Base-by-base conservation (phyloP, 2,888 invertebrate species). In the Autographa pulchrina region DNA sequence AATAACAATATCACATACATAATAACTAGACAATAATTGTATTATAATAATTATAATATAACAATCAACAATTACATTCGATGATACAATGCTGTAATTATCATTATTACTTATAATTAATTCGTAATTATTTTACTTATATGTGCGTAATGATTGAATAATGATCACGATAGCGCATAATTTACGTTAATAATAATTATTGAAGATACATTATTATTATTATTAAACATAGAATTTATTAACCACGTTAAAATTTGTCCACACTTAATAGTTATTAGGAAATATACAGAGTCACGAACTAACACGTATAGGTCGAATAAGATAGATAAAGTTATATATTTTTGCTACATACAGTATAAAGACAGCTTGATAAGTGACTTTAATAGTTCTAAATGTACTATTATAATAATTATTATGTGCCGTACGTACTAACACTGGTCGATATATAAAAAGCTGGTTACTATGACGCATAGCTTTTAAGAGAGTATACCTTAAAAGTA, bases 1-100 rank as follows among this genome's bases (percentile, higher is more conserved):
- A 93, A 94, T 95, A 95, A 95, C 95, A 95, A 94, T 95, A 95
- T 95, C 95, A 95, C 95, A 94, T 95, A 94, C 89, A 93, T 85
- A 85, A 85, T 91, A 92, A 92, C 94, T 94, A 94, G 93, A 94
- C 92, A 92, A 91, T 93, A 91, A 91, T 92, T 80, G 72, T 85
- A 88, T 91, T 89, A 90, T 88, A 89, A 88, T 88, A 87, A 89
- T 92, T 89, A 87, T 84, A 81, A 76, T 85, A 92, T 93, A 94
- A 94, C 94, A 93, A 93, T 93, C 92, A 95, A 95, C 94, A 94
- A 93, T 91, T 91, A 92, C 91, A 91, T 94, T 94, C 94, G 94
- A 95, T 94, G 95, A 94, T 94, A 92, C 90, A 87, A 86, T 91
- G 89, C 87, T 90, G 90, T 90, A 88, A 86, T 91, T 89, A 90